Evolutionary conservation across 2,888 invertebrate genomes (phyloP), one percentile per base, ranked within the genome.

Genomic region (Liopterus haemorrhoidalis): DNA sequence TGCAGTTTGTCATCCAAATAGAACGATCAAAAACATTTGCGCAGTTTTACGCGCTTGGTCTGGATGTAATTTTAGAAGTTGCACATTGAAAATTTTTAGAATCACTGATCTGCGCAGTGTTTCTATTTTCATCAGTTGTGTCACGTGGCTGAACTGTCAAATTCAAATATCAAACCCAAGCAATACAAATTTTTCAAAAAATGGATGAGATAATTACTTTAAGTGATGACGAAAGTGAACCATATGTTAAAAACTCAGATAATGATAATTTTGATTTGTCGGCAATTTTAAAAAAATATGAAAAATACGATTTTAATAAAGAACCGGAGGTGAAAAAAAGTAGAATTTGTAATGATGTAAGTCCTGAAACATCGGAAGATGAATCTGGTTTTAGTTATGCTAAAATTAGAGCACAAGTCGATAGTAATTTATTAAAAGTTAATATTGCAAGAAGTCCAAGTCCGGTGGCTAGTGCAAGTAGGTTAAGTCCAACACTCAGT

Each of bases 201-300:
- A n/a, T n/a, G n/a, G n/a, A n/a, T n/a, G n/a, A n/a, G n/a, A n/a
- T n/a, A n/a, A n/a, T n/a, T n/a, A n/a, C n/a, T n/a, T 45, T 33
- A n/a, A 45, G 45, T 27, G 32, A 24, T 39, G 39, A 39, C 14
- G 45, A 45, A 25, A 16, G n/a, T 19, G 21, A 22, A 19, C 4
- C 11, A 11, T 6, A 9, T 40, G 12, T 9, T 3, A 38, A 36
- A 8, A 28, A 37, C 30, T 32, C 19, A 11, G 32, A 44, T 25
- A 38, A 19, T 33, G 39, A 45, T 27, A 39, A 45, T 15, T 25
- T 14, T 14, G 39, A 45, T 32, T 19, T 45, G 20, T 25, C 14
- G n/a, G 32, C 31, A 3, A 39, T 45, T 20, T n/a, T 45, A 15
- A 32, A 32, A 4, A 39, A 45, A 33, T 39, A 38, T 19, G 18